Base-by-base conservation (phyloP, 2,113 vertebrate genomes). In the Oncorhynchus kisutch region DNA sequence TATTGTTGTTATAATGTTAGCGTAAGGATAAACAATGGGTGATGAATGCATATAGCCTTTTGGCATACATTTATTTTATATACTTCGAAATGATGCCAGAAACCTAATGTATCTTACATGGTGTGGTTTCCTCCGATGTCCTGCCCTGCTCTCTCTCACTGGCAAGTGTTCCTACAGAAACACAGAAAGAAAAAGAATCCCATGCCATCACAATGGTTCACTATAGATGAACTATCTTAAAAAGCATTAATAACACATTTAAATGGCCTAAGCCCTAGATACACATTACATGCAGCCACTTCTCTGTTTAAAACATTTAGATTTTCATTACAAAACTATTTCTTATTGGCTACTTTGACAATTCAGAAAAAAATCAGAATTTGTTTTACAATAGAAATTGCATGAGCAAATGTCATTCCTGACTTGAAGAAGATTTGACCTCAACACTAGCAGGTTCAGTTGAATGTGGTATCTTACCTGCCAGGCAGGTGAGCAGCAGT, bases 401-500 rank as follows among this genome's bases (percentile, higher is more conserved):
- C 49, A 16, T 9, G 39, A 45, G 8, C 1, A 45, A 57, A 57
- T 57, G 54, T 57, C 1, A 57, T 20, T 20, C 16, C 13, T 57
- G 3, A 20, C 18, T 14, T 57, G 18, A 57, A 20, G 18, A 2
- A 57, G 18, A 57, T 57, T 14, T 62, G 18, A 62, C 59, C 7
- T 62, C 59, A 22, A 62, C 59, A 8, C 14, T 59, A 29, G 31
- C 51, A 27, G 39, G 27, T 27, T 22, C 45, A 27, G 11, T 22
- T 51, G 3, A 20, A 57, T 57, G 70, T 29, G 16, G 22, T 18
- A 4, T 77, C 76, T 74, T 79, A 84, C 83, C 83, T 66, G 79
- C 31, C 74, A 77, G 74, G 31, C 74, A 77, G 77, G 66, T 77
- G 80, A 77, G 72, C 20, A 73, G 60, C 74, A 82, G 73, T 14